Evolutionary conservation across 2,113 vertebrate species (phyloP), one percentile per base, ranked within the genome.

Genomic region (Patagioenas fasciata): DNA sequence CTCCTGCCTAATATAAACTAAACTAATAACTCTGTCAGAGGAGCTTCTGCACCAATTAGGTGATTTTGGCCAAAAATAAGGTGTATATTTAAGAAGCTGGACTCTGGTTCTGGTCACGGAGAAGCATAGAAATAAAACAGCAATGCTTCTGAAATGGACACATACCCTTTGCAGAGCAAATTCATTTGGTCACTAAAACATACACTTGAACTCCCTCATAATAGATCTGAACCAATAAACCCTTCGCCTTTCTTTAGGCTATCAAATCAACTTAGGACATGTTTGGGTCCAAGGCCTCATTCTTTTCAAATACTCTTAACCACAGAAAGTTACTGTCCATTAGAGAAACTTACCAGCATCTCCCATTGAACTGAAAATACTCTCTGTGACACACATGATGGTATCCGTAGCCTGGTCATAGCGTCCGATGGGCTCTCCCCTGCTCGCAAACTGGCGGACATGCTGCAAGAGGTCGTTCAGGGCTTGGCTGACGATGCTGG

Each of bases 341-440:
- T 3, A 31, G 8, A 56, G 34, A 20, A 36, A 89, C 99, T 99
- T 91, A 99, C 99, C 99, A 21, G 99, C 99, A n/a, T 99, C 99
- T 0, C 99, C 99, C 99, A 99, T 99, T 20, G 99, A 99, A 54
- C 99, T 99, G 98, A 99, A 99, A 98, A 99, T 99, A 96, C 99
- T 99, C 94, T 99, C 99, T 0, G 99, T 99, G 96, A 99, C 99
- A 0, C 99, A 99, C 99, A 99, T 99, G 97, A 99, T 99, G 13
- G 99, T 99, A 95, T 99, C 99, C 0, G 99, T 99, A 92, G 99
- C 99, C 97, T 99, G 99, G 98, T 99, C 99, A 9, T 99, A 99
- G 92, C 99, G 99, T 16, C 99, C 99, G 11, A 99, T 99, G 82
- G 99, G 99, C 91, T 99, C 99, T 2, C 99, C 99, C 4, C 99